These are phyloP conservation scores for Tokudaia tokunoshimensis DNA, from an alignment of 2,797 vertebrate genomes.

Conservation along the genomic window DNA sequence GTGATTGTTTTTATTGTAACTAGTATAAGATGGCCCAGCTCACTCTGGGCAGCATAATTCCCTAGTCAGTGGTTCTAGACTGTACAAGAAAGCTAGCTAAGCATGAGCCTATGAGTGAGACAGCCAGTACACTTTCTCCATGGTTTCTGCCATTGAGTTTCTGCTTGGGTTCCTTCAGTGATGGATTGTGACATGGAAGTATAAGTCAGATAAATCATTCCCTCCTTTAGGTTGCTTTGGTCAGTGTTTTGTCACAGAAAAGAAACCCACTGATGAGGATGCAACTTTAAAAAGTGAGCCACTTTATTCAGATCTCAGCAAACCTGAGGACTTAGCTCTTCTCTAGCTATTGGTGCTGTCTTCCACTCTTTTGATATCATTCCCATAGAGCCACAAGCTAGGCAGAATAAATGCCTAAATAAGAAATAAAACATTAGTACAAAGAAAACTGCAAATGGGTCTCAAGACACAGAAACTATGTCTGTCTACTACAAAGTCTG, in stretches of 20 bases:
- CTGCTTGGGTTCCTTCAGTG: not conserved
- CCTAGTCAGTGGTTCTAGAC: not conserved
- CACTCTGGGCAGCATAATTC: not conserved
- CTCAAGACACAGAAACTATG: not conserved
- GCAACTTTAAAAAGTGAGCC: not conserved
- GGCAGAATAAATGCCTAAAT: not conserved
- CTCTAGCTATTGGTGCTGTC: not conserved
- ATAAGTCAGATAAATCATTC: not conserved
- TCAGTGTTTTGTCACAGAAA: not conserved
- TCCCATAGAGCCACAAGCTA: not conserved
- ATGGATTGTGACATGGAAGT: not conserved
- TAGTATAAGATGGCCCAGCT: not conserved
- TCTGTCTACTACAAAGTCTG: not conserved
- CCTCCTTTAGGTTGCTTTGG: not conserved
- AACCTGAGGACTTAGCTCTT: not conserved
- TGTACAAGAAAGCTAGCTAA: not conserved
- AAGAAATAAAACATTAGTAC: not conserved
- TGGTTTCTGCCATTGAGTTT: not conserved
- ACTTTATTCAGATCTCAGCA: not conserved
- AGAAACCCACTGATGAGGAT: not conserved
- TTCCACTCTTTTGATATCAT: not conserved
- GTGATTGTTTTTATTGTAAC: not conserved
- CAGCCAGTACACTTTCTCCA: no score
- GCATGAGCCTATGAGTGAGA: not conserved
- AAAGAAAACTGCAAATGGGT: not conserved